phyloP scores from a whole-genome alignment of 2,113 vertebrate genomes.

The Dicerorhinus sumatrensis region DNA sequence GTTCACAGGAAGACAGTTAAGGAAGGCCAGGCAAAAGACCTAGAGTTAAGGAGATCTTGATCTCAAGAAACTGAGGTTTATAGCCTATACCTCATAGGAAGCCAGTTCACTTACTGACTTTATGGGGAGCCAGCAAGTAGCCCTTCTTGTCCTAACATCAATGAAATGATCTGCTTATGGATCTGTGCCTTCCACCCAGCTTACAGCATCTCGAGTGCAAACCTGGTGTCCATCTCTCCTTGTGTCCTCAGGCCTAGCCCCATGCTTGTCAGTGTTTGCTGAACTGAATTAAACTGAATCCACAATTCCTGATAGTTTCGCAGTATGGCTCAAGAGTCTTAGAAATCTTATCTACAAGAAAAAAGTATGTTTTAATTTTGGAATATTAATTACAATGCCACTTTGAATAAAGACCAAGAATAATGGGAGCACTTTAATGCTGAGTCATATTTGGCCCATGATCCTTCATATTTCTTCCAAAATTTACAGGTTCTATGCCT shows the following conservation, averaged over 20 bases:
- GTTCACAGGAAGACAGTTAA: neutral
- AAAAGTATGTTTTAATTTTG: conserved; percentile 20
- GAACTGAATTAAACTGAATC: neutral
- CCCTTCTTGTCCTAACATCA: neutral
- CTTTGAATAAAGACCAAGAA: conserved; percentile 22
- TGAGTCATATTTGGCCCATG: conserved; percentile 23
- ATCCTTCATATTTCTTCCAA: conserved; percentile 26
- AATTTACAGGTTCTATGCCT: neutral
- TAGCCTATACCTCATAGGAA: neutral
- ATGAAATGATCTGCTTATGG: neutral
- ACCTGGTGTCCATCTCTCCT: neutral
- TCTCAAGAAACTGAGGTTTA: neutral
- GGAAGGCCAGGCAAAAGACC: neutral
- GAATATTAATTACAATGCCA: neutral
- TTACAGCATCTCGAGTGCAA: neutral
- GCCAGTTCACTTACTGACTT: neutral
- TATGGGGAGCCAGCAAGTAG: neutral
- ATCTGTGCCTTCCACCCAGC: neutral
- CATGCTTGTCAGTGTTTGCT: neutral
- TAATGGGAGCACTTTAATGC: neutral
- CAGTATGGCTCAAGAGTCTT: neutral
- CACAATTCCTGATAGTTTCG: neutral
- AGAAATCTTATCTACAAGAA: conserved; percentile 20
- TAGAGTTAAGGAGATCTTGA: neutral
- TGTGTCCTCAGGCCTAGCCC: neutral